A percentile compares a stretch with the other conserved stretches of the same genome.
Evolutionary conservation across 1,140 invertebrate species (phyloP).

Genomic region (Neodiprion fabricii): DNA sequence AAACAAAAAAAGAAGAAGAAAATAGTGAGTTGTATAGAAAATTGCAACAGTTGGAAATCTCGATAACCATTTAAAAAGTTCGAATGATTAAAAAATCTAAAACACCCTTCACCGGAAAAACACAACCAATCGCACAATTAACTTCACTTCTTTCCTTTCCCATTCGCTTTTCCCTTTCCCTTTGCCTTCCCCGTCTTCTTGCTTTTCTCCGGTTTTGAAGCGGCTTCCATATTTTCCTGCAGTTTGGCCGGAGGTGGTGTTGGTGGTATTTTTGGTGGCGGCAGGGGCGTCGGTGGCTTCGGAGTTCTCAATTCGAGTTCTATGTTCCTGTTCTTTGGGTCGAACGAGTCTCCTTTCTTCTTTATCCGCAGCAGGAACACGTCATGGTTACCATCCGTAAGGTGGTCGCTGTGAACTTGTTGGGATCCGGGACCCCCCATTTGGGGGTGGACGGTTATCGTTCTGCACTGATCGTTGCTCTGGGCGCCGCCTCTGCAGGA

Average conservation of each 20-base stretch:
- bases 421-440: slow-evolving; percentile 30
- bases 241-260: slow-evolving; percentile 4
- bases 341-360: slow-evolving; percentile 36
- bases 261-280: background rate
- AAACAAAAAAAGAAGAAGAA: no score
- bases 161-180: background rate
- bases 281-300: slow-evolving; percentile 34
- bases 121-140: no score
- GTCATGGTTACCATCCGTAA: slow-evolving; percentile 42
- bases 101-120: no score
- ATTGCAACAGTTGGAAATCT: no score
- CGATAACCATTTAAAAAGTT: no score
- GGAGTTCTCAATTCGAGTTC: slow-evolving; percentile 54
- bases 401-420: slow-evolving; percentile 48
- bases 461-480: slow-evolving; percentile 39
- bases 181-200: background rate
- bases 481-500: slow-evolving; percentile 26
- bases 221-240: slow-evolving; percentile 17
- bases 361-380: slow-evolving; percentile 51
- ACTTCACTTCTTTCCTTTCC: background rate
- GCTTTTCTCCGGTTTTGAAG: slow-evolving; percentile 15
- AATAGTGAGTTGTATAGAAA: no score
- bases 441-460: slow-evolving; percentile 47
- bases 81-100: no score
- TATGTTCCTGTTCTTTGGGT: slow-evolving; percentile 42